Base-by-base conservation (phyloP, 2,113 vertebrate genomes). In the Ariopsis seemanni region DNA sequence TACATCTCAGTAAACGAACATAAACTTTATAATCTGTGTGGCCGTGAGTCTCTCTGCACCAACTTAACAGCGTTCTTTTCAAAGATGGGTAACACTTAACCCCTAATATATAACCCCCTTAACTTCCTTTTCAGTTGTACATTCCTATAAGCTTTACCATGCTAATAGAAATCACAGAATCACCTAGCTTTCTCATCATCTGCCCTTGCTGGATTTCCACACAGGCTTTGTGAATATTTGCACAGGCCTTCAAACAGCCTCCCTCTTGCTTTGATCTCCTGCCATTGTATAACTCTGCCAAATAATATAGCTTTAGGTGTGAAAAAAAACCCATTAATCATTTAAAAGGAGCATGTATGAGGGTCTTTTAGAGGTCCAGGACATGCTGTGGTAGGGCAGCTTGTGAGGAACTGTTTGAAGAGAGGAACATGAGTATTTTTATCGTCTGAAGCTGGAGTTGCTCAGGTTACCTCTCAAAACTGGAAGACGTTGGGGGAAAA, bases 281-380 rank as follows among this genome's bases (percentile, higher is more conserved):
- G 18, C 82, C 77, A 89, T 88, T 89, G 85, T 89, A 74, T 89
- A 71, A 63, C 83, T 80, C 79, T 85, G 87, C 85, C 90, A 89
- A 88, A 88, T 81, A 84, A 89, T 79, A 62, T 87, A 63, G 62
- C 77, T 88, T 85, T 88, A 48, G 69, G 67, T 84, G 8, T 12
- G 58, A 67, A 79, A 80, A 74, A 88, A 72, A 34, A 71, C n/a
- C 65, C 52, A 89, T 88, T 65, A 87, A 85, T 91, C 57, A 87
- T 84, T 89, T 85, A 89, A 50, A 90, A 71, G 5, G 42, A 63
- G 42, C 52, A 63, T 57, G 53, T 65, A 60, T 69, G 20, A 75
- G 25, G 10, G 2, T 52, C 52, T 52, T 86, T 84, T 74, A 53
- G 60, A 84, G 84, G 78, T 85, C 65, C 48, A 85, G 82, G 74